Conservation (phyloP, 2,797 vertebrate species). For the Takifugu rubripes region DNA sequence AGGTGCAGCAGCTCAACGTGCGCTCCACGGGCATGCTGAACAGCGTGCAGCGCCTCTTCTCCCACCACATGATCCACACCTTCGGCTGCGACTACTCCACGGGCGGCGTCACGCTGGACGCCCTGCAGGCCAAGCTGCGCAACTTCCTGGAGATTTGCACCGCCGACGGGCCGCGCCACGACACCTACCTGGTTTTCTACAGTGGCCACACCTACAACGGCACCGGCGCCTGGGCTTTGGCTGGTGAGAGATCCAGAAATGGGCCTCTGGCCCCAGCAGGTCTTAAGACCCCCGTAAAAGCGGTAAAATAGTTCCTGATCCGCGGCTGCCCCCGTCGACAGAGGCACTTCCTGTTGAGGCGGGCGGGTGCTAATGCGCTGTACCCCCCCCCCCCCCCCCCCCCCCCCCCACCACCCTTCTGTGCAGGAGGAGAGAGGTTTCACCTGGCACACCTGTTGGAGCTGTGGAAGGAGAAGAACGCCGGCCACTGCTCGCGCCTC, state of each 20-base stretch:
- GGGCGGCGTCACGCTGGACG: constrained; percentile 86
- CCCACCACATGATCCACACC: constrained; percentile 93
- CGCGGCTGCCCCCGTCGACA: not conserved
- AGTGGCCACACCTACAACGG: constrained; percentile 89
- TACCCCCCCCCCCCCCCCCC: no score
- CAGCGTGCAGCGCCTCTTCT: constrained; percentile 93
- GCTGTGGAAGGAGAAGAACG: constrained; percentile 92
- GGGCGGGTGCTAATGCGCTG: not conserved
- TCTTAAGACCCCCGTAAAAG: no score
- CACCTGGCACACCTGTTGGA: constrained; percentile 85
- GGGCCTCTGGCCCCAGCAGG: no score
- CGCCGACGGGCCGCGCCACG: constrained; percentile 92
- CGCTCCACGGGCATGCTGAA: constrained; percentile 92
- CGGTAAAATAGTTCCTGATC: no score
- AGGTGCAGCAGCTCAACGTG: constrained; percentile 87
- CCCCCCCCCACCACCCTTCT: not conserved
- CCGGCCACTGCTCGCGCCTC: constrained; percentile 87
- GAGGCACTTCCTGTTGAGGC: not conserved
- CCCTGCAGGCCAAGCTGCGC: constrained; percentile 85
- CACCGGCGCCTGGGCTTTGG: constrained; percentile 90
- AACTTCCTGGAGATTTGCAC: constrained; percentile 91
- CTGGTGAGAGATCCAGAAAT: constrained; percentile 77
- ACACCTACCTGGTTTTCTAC: constrained; percentile 96
- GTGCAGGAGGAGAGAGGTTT: constrained; percentile 84
- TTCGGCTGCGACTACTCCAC: constrained; percentile 98